Percentiles rank a stretch among this genome's conserved stretches.
Evolutionary conservation across 2,888 invertebrate species (phyloP).

Genomic region (Dasypogon diadema): DNA sequence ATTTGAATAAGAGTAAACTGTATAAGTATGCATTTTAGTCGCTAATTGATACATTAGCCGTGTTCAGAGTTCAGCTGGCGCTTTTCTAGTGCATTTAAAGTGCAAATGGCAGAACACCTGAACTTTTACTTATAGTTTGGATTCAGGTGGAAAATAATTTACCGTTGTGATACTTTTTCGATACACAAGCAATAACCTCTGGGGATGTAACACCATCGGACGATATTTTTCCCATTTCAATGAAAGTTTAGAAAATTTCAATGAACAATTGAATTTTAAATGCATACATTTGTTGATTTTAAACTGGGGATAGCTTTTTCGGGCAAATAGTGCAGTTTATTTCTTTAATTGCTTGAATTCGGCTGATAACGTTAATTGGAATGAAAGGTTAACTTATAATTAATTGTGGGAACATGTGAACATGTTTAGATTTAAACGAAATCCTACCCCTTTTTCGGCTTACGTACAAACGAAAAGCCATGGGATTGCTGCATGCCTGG

Average conservation of each 20-base stretch:
- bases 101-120: neutral
- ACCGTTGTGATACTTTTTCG: constrained; percentile 6
- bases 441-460: no score
- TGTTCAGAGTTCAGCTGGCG: neutral
- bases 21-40: neutral
- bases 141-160: neutral
- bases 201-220: constrained; percentile 8
- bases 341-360: no score
- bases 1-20: constrained; percentile 4
- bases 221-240: constrained; percentile 11
- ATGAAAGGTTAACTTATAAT: no score
- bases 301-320: neutral
- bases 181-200: neutral
- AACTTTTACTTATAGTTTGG: no score
- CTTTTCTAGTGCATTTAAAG: neutral
- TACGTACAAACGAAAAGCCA: no score
- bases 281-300: constrained; percentile 28
- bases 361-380: no score
- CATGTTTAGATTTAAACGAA: no score
- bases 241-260: constrained; percentile 30
- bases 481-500: no score
- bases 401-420: no score
- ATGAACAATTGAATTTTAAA: constrained; percentile 14
- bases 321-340: no score
- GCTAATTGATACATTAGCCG: constrained; percentile 17